phyloP scores from a whole-genome alignment of 2,797 vertebrate species.

The Smutsia temminckii region DNA sequence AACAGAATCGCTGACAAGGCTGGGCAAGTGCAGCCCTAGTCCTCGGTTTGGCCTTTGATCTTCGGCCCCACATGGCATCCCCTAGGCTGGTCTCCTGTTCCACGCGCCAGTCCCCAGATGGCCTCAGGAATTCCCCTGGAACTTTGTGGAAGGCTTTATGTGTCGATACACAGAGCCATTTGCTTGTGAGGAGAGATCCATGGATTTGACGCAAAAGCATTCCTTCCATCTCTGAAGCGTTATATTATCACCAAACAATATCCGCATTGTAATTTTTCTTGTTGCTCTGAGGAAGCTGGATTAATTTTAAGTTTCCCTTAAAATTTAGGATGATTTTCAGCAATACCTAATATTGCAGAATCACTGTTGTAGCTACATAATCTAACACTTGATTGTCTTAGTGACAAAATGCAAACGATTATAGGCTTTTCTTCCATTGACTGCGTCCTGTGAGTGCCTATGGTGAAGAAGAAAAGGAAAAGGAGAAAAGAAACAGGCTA shows the following conservation, averaged over 20 bases:
- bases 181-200: background rate
- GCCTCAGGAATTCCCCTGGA: background rate
- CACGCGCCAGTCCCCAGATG: background rate
- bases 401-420: background rate
- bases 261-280: background rate
- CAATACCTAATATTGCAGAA: background rate
- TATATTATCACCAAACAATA: background rate
- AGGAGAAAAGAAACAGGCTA: background rate
- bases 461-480: slow-evolving; percentile 3
- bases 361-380: background rate
- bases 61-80: background rate
- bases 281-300: background rate
- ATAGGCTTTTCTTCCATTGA: background rate
- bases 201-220: background rate
- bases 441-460: background rate
- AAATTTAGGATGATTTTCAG: background rate
- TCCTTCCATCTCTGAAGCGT: background rate
- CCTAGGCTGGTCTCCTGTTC: background rate
- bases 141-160: background rate
- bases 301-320: slow-evolving; percentile 27
- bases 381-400: background rate
- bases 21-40: fast-evolving
- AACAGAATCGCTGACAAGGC: no score
- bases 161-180: background rate
- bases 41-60: background rate